Percentiles rank a stretch among this genome's conserved stretches.
Evolutionary conservation across 1,140 invertebrate species (phyloP).

Genomic region (Drosophila leontia): DNA sequence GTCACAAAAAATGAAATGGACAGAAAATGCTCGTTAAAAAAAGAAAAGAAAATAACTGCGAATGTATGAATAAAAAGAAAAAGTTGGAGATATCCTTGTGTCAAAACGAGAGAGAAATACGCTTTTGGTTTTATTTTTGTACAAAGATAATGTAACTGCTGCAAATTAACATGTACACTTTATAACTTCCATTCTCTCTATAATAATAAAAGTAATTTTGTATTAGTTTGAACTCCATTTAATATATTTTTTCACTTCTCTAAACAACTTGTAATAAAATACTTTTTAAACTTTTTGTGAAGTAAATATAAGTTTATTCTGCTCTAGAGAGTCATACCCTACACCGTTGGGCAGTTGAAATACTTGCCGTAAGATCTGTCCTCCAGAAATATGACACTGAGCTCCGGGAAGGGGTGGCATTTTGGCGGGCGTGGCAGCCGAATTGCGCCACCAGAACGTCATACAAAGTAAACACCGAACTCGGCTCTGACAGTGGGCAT

Average conservation of each 20-base stretch:
- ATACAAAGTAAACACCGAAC: slow-evolving; percentile 62
- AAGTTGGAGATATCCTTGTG: not conserved
- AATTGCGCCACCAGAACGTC: slow-evolving; percentile 31
- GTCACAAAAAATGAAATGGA: slow-evolving; percentile 57
- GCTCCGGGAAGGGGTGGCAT: slow-evolving; percentile 7
- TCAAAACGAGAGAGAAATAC: slow-evolving; percentile 11
- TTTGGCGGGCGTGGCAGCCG: not conserved
- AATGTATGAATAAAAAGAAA: slow-evolving; percentile 31
- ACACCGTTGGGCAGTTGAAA: slow-evolving; percentile 1
- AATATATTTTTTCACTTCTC: not conserved
- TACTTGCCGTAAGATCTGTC: slow-evolving; percentile 22
- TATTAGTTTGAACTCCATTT: too few species aligned
- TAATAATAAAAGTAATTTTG: too few species aligned
- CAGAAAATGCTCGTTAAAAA: slow-evolving; percentile 54
- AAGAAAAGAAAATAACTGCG: slow-evolving; percentile 27
- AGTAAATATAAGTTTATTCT: not conserved
- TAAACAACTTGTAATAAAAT: not conserved
- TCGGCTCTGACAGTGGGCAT: slow-evolving; percentile 67
- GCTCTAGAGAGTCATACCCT: not conserved
- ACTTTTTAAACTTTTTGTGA: too few species aligned
- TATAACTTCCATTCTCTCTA: too few species aligned
- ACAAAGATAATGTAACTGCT: too few species aligned
- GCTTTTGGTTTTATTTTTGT: not conserved
- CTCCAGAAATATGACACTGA: slow-evolving; percentile 49
- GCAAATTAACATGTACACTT: not conserved